phyloP scores from a whole-genome alignment of 2,797 vertebrate genomes.

The Eospalax fontanierii region DNA sequence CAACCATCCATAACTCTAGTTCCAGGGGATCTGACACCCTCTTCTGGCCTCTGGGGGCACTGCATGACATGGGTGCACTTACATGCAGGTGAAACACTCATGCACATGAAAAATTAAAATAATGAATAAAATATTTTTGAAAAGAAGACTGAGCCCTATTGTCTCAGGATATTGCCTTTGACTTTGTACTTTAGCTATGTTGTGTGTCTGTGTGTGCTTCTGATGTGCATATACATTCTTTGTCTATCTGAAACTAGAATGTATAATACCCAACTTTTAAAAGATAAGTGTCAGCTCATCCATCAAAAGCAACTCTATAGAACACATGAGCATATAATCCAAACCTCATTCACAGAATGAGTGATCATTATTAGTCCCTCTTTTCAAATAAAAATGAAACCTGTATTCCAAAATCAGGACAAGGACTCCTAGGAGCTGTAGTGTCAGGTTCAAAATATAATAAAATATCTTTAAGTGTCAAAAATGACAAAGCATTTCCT shows the following conservation, averaged over 20 bases:
- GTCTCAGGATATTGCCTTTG: not conserved
- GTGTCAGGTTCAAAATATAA: slow-evolving; percentile 65
- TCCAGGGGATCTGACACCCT: no score
- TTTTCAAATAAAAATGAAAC: slow-evolving; percentile 77
- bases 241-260: not conserved
- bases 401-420: slow-evolving; percentile 53
- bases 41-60: no score
- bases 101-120: no score
- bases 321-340: slow-evolving; percentile 50
- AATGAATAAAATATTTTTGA: no score
- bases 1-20: no score
- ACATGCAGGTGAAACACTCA: no score
- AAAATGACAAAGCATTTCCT: slow-evolving; percentile 67
- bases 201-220: not conserved
- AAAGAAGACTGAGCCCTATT: not conserved
- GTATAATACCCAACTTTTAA: slow-evolving; percentile 48
- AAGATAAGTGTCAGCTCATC: slow-evolving; percentile 58
- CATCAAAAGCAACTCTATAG: slow-evolving; percentile 73
- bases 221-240: not conserved
- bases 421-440: slow-evolving; percentile 49
- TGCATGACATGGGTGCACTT: no score
- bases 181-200: not conserved
- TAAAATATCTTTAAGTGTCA: slow-evolving; percentile 65
- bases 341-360: slow-evolving; percentile 55
- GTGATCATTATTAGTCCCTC: slow-evolving; percentile 55